phyloP scores from a whole-genome alignment of 2,797 vertebrate species.

The Nyctibius grandis region DNA sequence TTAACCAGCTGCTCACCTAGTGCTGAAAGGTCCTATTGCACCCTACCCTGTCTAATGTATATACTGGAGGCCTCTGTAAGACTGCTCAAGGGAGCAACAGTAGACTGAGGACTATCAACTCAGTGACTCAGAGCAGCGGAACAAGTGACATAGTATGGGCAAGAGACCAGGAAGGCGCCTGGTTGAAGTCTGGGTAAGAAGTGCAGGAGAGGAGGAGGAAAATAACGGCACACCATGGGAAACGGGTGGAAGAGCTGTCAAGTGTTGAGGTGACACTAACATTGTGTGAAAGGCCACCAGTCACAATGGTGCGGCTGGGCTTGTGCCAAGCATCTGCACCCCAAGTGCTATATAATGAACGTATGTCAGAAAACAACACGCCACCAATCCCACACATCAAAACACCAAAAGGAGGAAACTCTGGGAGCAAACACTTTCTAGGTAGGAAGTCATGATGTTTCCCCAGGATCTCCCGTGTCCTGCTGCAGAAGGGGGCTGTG shows the following conservation, averaged over 20 bases:
- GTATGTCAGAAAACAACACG: neutral
- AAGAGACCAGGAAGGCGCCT: neutral
- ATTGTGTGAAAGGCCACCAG: neutral
- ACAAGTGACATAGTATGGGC: neutral
- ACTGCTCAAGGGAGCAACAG: neutral
- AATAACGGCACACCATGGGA: neutral
- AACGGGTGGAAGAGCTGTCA: neutral
- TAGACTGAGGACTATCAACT: neutral
- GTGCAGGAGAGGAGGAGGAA: neutral
- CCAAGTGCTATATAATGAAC: rapidly evolving
- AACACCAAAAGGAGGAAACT: neutral
- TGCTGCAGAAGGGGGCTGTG: neutral
- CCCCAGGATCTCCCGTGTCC: neutral
- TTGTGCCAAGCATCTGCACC: neutral
- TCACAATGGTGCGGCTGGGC: rapidly evolving
- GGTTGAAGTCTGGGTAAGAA: neutral
- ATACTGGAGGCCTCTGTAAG: neutral
- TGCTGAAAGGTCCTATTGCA: neutral
- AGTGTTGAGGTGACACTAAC: neutral
- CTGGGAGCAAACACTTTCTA: neutral
- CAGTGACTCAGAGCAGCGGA: neutral
- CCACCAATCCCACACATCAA: rapidly evolving
- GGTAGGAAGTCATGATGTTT: neutral
- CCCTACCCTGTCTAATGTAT: too few species aligned
- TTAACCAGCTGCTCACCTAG: neutral